phyloP scores from a whole-genome alignment of 2,797 vertebrate genomes.

The Phylloscopus collybita region DNA sequence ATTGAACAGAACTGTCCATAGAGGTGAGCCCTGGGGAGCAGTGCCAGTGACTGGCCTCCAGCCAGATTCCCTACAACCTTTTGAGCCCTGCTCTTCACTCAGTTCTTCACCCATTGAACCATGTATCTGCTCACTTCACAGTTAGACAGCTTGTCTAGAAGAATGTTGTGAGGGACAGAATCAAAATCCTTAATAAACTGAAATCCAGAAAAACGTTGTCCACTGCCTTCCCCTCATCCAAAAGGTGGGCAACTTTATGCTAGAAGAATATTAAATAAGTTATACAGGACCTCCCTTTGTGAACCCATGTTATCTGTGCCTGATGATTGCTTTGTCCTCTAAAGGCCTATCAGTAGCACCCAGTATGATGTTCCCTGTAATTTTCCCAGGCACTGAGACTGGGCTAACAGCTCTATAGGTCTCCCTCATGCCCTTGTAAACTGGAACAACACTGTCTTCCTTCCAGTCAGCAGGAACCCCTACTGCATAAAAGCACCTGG shows the following conservation, averaged over 20 bases:
- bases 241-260: background rate
- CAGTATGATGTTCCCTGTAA: background rate
- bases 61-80: background rate
- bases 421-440: background rate
- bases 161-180: background rate
- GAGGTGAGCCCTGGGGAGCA: background rate
- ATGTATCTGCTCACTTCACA: background rate
- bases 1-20: background rate
- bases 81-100: background rate
- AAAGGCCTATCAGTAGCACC: background rate
- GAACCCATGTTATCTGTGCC: background rate
- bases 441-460: background rate
- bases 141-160: background rate
- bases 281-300: background rate
- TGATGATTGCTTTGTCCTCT: background rate
- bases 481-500: background rate
- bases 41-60: background rate
- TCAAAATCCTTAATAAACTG: background rate
- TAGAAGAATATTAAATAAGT: background rate
- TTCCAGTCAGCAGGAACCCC: background rate
- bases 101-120: background rate
- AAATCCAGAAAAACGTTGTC: background rate
- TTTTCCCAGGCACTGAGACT: background rate
- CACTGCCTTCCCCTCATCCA: background rate
- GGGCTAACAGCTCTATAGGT: background rate